phyloP scores from a whole-genome alignment of 2,888 invertebrate species.

The Pachliopta kotzebuea region DNA sequence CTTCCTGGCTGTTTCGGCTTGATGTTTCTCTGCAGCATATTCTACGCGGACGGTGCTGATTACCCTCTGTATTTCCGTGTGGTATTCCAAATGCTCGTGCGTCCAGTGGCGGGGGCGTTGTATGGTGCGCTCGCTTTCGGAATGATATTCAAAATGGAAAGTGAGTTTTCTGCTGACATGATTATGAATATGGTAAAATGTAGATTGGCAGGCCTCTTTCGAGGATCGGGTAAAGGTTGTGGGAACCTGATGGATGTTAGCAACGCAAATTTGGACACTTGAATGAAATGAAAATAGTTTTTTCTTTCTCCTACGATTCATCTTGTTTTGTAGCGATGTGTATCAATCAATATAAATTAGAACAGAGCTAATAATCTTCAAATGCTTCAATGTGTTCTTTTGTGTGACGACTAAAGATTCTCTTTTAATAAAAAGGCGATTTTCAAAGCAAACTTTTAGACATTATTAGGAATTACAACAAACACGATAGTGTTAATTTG shows the following conservation, averaged over 20 bases:
- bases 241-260: too few species aligned
- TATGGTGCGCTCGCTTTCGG: constrained; percentile 48
- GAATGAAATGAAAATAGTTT: too few species aligned
- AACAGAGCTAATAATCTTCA: neutral
- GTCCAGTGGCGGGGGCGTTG: constrained; percentile 30
- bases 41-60: constrained; percentile 30
- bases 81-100: constrained; percentile 26
- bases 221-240: too few species aligned
- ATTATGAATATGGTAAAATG: too few species aligned
- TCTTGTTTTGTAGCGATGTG: too few species aligned
- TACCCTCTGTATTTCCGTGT: constrained; percentile 24
- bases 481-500: too few species aligned
- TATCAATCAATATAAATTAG: neutral
- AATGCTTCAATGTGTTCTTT: neutral
- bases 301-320: too few species aligned
- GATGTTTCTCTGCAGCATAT: constrained; percentile 24
- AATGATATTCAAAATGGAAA: constrained; percentile 56
- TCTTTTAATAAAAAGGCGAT: neutral
- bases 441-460: too few species aligned
- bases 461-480: too few species aligned
- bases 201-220: too few species aligned
- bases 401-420: constrained; percentile 1
- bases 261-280: too few species aligned
- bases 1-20: constrained; percentile 13
- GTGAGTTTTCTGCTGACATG: constrained; percentile 42